Percentiles rank a stretch among this genome's conserved stretches.
These are phyloP conservation scores for Pipistrellus kuhlii DNA, from an alignment of 2,797 vertebrate genomes.

Conservation along the genomic window DNA sequence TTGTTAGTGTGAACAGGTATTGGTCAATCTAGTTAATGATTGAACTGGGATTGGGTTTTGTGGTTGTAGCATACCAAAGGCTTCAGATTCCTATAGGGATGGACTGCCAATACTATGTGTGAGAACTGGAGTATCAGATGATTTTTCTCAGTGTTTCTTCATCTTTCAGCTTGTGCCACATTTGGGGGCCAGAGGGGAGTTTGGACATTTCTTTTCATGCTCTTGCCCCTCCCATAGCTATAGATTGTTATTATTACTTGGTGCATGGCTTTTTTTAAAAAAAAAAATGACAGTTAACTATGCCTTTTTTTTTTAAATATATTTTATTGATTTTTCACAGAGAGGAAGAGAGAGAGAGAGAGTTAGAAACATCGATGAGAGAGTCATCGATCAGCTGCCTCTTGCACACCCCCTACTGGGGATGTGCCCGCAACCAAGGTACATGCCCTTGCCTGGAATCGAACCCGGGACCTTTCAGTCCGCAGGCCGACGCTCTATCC, in stretches of 20 bases:
- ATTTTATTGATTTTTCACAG: too few species aligned
- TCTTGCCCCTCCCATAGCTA: neutral
- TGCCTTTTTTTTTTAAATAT: too few species aligned
- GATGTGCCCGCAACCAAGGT: too few species aligned
- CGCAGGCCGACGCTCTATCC: too few species aligned
- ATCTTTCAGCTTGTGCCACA: neutral
- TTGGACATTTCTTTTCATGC: neutral
- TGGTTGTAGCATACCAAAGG: neutral
- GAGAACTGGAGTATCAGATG: neutral
- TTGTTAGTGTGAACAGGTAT: slow-evolving; percentile 4
- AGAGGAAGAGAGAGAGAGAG: too few species aligned
- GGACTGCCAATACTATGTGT: neutral
- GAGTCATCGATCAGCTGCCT: too few species aligned
- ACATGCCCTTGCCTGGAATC: too few species aligned
- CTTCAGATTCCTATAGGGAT: neutral
- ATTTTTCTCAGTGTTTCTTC: slow-evolving; percentile 15
- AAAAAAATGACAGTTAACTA: too few species aligned
- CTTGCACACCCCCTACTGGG: too few species aligned
- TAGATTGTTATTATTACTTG: neutral
- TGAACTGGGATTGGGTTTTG: slow-evolving; percentile 20
- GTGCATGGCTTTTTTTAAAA: neutral
- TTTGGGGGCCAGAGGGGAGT: neutral
- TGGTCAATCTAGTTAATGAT: slow-evolving; percentile 28
- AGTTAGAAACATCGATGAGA: too few species aligned
- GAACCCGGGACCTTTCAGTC: too few species aligned